Evolutionary conservation across 2,797 vertebrate species (phyloP).

Genomic region (Chromobotia macracanthus): DNA sequence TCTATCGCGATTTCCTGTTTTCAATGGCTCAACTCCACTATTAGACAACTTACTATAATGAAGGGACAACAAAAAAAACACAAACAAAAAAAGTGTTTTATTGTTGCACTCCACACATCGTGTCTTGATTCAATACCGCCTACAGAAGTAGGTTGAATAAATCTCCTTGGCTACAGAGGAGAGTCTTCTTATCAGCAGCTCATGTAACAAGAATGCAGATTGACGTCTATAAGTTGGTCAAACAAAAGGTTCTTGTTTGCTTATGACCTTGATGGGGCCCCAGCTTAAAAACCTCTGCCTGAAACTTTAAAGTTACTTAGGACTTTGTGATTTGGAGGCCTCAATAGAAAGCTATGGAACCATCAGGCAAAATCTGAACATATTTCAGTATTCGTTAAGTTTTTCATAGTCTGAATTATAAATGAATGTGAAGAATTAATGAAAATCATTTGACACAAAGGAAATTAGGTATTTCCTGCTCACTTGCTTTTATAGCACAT

Average conservation of each 20-base stretch:
- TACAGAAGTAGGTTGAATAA: conserved; percentile 31
- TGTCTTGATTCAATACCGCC: conserved; percentile 9
- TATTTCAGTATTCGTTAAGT: background rate
- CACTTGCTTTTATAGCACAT: background rate
- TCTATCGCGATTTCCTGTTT: conserved; percentile 75
- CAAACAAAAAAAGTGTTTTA: conserved; percentile 43
- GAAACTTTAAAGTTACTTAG: background rate
- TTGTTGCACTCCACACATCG: conserved; percentile 31
- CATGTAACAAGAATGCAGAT: conserved; percentile 41
- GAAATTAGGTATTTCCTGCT: background rate
- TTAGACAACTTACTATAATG: conserved; percentile 65
- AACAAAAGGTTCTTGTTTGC: conserved; percentile 44
- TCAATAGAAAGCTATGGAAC: conserved; percentile 3
- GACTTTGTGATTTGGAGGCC: background rate
- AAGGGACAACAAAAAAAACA: conserved; percentile 45
- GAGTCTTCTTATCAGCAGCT: conserved; percentile 25
- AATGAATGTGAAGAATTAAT: background rate
- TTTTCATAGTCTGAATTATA: background rate
- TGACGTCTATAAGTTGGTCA: conserved; percentile 35
- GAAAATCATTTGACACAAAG: conserved; percentile 3
- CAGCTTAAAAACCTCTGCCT: conserved; percentile 21
- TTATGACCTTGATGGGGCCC: conserved; percentile 17
- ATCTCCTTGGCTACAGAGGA: conserved; percentile 29
- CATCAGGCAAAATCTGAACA: background rate
- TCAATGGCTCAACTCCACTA: conserved; percentile 74